Evolutionary conservation across 2,797 vertebrate genomes (phyloP), one percentile per base, ranked within the genome.

Genomic region (Bovichtus diacanthus): DNA sequence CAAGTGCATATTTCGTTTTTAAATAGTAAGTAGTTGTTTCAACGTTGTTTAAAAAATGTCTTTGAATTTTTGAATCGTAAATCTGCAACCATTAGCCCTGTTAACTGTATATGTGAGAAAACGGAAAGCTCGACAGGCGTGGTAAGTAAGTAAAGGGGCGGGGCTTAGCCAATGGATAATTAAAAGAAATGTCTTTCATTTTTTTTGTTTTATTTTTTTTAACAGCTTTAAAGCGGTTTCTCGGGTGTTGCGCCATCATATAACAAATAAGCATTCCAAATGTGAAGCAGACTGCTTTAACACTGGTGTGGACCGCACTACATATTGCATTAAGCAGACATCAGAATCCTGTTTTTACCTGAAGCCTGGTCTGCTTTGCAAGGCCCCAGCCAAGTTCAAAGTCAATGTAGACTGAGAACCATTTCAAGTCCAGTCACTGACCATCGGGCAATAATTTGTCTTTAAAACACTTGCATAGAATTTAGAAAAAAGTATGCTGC

Each of bases 321-420:
- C 47, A 76, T 78, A 50, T 55, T 74, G 46, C 69, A 75, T 56
- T 63, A 75, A 63, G 63, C 58, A n/a, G 53, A 66, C 56, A 41
- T 66, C 12, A 39, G 51, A 64, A 56, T 73, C 7, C 21, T 0
- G 29, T 68, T 67, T 69, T 47, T 54, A 74, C 58, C 66, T 54
- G 25, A 18, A 55, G n/a, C 39, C 58, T 18, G 21, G 41, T 58
- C 53, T 1, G 1, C 41, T 60, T 66, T 69, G 38, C 44, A 13
- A 58, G 58, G 51, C 54, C 16, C 44, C 63, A 9, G 46, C n/a
- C 0, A n/a, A 63, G 59, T 76, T 79, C 39, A 74, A 44, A 76
- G 38, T 39, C 13, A 0, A 4, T 9, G 44, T 46, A 43, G 5
- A 64, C 51, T 60, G 43, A 47, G 50, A 74, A 46, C 51, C 41